Evolutionary conservation across 2,888 invertebrate genomes (phyloP).

Genomic region (Drosophila kambysellisi): DNA sequence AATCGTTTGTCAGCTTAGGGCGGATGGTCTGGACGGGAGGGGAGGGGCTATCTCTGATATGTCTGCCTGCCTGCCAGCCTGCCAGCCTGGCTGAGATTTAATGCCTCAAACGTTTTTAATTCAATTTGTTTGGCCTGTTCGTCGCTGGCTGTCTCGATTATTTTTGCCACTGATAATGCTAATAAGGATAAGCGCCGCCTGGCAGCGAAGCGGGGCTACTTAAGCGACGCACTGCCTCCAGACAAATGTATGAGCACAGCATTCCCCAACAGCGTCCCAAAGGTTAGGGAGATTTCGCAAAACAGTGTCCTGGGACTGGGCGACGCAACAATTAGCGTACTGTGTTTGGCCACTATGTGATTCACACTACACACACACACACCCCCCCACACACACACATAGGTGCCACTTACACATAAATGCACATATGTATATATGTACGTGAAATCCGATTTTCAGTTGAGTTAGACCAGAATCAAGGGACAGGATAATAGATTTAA

Average conservation of each 20-base stretch:
- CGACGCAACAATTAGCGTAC: slow-evolving; percentile 51
- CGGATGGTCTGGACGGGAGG: slow-evolving; percentile 3
- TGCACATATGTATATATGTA: slow-evolving; percentile 11
- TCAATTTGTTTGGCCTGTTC: slow-evolving; percentile 71
- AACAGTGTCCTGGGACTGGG: not conserved
- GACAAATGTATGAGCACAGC: slow-evolving; percentile 5
- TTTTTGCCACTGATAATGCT: slow-evolving; percentile 77
- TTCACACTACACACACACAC: slow-evolving; percentile 6
- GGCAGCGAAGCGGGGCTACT: slow-evolving; percentile 45
- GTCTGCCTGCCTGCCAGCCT: not conserved
- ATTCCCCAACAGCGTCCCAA: not conserved
- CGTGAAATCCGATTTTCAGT: slow-evolving; percentile 72
- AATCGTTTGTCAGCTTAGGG: slow-evolving; percentile 79
- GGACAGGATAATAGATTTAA: slow-evolving; percentile 82
- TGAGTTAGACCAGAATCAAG: slow-evolving; percentile 80
- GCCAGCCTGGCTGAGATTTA: slow-evolving; percentile 63
- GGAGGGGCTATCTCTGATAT: slow-evolving; percentile 1
- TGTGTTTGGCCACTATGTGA: not conserved
- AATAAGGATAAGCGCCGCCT: slow-evolving; percentile 76
- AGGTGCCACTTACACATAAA: slow-evolving; percentile 6
- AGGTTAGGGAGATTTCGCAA: not conserved
- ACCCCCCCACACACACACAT: slow-evolving; percentile 12
- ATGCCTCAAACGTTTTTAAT: slow-evolving; percentile 77
- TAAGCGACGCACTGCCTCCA: slow-evolving; percentile 41
- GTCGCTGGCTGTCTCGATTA: slow-evolving; percentile 68